A percentile compares a stretch with the other conserved stretches of the same genome.
phyloP scores from a whole-genome alignment of 2,797 vertebrate species.

The Alosa sapidissima region DNA sequence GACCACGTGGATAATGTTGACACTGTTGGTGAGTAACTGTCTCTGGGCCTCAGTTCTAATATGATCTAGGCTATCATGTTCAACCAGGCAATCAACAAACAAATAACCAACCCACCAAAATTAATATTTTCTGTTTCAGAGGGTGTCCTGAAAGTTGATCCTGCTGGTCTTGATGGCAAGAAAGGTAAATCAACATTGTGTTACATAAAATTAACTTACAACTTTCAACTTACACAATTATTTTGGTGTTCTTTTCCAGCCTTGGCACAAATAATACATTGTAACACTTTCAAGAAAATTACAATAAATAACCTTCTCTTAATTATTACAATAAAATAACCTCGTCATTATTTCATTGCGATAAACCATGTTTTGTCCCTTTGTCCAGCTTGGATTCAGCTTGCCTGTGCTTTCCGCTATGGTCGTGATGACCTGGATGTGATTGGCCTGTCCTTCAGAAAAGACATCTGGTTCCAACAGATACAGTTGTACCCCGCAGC shows the following conservation, averaged over 20 bases:
- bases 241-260: background rate
- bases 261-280: background rate
- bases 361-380: background rate
- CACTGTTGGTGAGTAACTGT: constrained; percentile 72
- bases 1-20: constrained; percentile 82
- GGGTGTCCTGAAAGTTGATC: constrained; percentile 83
- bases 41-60: background rate
- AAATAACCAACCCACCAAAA: background rate
- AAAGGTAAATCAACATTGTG: constrained; percentile 75
- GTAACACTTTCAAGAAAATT: background rate
- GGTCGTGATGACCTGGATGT: constrained; percentile 90
- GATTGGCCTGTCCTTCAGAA: constrained; percentile 87
- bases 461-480: constrained; percentile 84
- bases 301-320: background rate
- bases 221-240: background rate
- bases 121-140: constrained; percentile 68
- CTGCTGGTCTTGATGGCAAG: constrained; percentile 77
- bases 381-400: constrained; percentile 80
- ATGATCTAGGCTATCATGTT: background rate
- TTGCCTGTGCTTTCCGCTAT: constrained; percentile 90
- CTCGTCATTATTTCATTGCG: background rate
- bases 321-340: no score
- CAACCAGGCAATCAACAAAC: background rate
- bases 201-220: background rate
- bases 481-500: constrained; percentile 79